Percentiles rank a stretch among this genome's conserved stretches.
These are phyloP conservation scores for Urocitellus parryii DNA, from an alignment of 2,113 vertebrate genomes.

Conservation along the genomic window DNA sequence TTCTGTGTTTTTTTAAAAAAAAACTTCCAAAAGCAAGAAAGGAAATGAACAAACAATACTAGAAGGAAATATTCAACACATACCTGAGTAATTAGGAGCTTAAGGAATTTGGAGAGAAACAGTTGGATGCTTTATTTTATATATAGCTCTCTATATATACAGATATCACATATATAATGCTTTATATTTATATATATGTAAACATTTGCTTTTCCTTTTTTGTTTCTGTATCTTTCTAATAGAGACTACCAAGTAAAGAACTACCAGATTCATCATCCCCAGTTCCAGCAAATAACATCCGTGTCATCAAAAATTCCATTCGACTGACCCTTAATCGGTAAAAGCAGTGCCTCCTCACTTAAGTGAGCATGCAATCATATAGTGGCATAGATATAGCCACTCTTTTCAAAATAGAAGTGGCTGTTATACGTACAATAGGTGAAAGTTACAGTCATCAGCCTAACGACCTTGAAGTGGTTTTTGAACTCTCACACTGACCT, in stretches of 20 bases:
- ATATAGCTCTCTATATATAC: neutral
- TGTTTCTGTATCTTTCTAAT: constrained; percentile 73
- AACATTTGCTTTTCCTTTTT: constrained; percentile 32
- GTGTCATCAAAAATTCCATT: constrained; percentile 97
- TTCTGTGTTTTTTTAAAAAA: neutral
- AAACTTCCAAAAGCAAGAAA: neutral
- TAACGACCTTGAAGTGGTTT: constrained; percentile 64
- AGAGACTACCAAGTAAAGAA: constrained; percentile 98
- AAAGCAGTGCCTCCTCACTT: constrained; percentile 86
- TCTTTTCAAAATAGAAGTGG: constrained; percentile 53
- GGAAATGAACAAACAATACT: neutral
- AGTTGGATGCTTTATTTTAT: neutral
- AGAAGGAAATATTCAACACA: neutral
- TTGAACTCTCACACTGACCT: constrained; percentile 70
- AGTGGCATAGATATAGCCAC: constrained; percentile 31
- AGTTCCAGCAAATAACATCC: constrained; percentile 93
- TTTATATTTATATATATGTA: neutral
- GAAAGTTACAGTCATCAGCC: constrained; percentile 66
- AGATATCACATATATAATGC: no score
- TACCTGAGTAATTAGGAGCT: neutral
- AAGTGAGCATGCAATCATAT: constrained; percentile 77
- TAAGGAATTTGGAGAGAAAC: neutral
- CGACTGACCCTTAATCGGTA: constrained; percentile 97
- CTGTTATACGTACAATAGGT: constrained; percentile 53
- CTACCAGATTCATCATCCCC: constrained; percentile 97